phyloP scores from a whole-genome alignment of 2,113 vertebrate species.

The Rhynchomys soricoides region DNA sequence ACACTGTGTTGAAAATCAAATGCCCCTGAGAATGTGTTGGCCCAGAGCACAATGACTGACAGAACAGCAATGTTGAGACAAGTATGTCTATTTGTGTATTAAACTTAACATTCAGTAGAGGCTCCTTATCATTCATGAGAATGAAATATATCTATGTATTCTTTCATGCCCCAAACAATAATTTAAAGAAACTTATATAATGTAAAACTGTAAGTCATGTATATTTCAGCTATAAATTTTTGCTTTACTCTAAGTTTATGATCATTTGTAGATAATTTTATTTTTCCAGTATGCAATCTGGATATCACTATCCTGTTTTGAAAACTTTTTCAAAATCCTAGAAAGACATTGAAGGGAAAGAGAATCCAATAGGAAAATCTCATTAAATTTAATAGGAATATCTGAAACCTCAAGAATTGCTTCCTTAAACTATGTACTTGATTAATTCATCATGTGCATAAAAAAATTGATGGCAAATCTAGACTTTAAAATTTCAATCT shows the following conservation, averaged over 20 bases:
- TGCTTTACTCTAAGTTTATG: background rate
- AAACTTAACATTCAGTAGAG: background rate
- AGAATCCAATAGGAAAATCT: background rate
- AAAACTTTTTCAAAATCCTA: background rate
- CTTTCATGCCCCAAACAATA: background rate
- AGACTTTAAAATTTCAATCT: background rate
- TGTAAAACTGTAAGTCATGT: background rate
- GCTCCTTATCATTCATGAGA: background rate
- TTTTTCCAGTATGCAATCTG: background rate
- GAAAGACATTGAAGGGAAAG: background rate
- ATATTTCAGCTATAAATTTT: background rate
- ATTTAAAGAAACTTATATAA: background rate
- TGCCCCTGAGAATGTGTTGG: background rate
- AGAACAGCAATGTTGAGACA: background rate
- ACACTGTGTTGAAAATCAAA: background rate
- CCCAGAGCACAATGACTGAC: background rate
- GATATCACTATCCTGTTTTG: slow-evolving; percentile 35
- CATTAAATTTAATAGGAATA: background rate
- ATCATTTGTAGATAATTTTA: slow-evolving; percentile 19
- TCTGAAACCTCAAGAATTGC: slow-evolving; percentile 9
- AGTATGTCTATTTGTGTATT: background rate
- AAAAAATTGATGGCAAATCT: background rate
- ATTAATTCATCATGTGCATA: background rate
- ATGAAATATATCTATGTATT: background rate
- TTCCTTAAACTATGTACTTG: slow-evolving; percentile 16